A percentile compares a stretch with the other conserved stretches of the same genome.
Evolutionary conservation across 2,113 vertebrate genomes (phyloP).

Genomic region (Corythornis madagascariensis): DNA sequence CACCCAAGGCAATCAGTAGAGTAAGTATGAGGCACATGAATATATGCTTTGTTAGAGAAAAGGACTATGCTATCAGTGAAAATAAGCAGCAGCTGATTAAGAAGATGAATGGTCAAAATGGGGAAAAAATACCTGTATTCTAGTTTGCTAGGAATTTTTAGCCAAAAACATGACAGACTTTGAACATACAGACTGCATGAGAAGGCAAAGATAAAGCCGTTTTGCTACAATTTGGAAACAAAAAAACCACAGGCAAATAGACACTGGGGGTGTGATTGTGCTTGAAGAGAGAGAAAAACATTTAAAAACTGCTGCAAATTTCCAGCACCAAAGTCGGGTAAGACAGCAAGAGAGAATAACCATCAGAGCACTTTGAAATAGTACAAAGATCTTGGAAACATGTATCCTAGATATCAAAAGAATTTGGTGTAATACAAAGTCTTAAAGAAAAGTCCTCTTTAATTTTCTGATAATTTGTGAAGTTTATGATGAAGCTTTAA

Average conservation of each 20-base stretch:
- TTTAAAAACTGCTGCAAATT: background rate
- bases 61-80: background rate
- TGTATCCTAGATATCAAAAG: background rate
- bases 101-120: constrained; percentile 1
- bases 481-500: background rate
- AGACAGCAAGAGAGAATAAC: background rate
- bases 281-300: background rate
- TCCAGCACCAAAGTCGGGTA: background rate
- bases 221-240: background rate
- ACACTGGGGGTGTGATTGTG: background rate
- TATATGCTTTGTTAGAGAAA: constrained; percentile 32
- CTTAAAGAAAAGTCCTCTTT: background rate
- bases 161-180: background rate
- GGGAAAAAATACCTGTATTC: background rate
- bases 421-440: background rate
- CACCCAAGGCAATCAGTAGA: background rate
- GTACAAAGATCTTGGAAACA: background rate
- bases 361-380: background rate
- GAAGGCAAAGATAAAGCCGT: background rate
- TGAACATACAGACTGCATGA: background rate
- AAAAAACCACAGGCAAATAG: background rate
- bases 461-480: background rate
- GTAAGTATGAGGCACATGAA: constrained; percentile 12
- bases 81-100: background rate
- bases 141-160: background rate